phyloP scores from a whole-genome alignment of 2,113 vertebrate species.

The Odobenus rosmarus region DNA sequence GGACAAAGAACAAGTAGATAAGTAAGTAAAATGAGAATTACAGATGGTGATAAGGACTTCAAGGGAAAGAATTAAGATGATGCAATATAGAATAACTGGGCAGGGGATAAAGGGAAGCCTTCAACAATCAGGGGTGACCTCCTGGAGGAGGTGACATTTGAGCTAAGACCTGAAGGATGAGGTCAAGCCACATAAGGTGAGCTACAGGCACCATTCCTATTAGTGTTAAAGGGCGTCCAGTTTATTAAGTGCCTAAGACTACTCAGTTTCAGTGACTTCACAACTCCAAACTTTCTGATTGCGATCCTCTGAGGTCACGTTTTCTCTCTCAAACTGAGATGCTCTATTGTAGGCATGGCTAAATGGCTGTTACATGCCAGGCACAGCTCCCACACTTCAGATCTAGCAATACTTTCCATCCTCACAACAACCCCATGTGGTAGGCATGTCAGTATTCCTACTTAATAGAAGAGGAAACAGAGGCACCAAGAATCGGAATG shows the following conservation, averaged over 20 bases:
- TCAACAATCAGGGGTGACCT: not conserved
- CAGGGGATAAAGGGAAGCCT: not conserved
- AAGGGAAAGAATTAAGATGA: not conserved
- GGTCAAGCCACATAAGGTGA: not conserved
- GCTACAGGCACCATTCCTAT: not conserved
- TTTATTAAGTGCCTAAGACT: not conserved
- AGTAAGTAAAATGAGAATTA: conserved; percentile 19
- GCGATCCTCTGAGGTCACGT: not conserved
- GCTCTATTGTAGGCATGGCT: not conserved
- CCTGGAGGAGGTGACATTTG: not conserved
- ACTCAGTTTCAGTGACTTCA: not conserved
- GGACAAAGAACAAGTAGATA: not conserved
- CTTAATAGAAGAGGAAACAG: not conserved
- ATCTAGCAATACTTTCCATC: not conserved
- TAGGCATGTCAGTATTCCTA: not conserved
- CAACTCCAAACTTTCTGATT: not conserved
- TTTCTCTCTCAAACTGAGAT: not conserved
- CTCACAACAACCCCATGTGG: not conserved
- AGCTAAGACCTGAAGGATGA: not conserved
- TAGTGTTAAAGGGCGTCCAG: not conserved
- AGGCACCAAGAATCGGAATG: not conserved
- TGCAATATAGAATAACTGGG: not conserved
- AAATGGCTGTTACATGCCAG: not conserved
- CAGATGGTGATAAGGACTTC: not conserved
- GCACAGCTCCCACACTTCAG: not conserved